A percentile compares a stretch with the other conserved stretches of the same genome.
These are phyloP conservation scores for Pomatostomus ruficeps DNA, from an alignment of 2,113 vertebrate genomes.

Conservation along the genomic window DNA sequence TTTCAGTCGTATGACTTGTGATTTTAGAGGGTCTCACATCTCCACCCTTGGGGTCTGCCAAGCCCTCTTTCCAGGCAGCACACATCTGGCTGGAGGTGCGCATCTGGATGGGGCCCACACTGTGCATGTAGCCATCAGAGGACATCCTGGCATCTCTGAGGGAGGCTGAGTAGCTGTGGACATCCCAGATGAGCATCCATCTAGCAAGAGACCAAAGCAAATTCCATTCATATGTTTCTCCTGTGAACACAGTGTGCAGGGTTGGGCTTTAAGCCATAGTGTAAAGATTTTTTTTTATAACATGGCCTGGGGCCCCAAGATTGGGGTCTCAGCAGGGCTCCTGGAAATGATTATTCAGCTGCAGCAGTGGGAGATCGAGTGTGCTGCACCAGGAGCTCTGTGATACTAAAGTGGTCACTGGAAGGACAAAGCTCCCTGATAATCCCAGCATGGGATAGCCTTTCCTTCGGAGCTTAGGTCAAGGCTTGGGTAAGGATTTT, in stretches of 20 bases:
- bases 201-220: neutral
- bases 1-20: accelerated
- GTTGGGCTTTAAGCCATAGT: neutral
- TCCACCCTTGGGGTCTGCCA: neutral
- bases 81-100: neutral
- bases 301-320: neutral
- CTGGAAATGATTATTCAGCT: neutral
- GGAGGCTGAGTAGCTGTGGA: neutral
- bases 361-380: neutral
- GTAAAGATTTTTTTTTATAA: neutral
- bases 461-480: neutral
- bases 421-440: neutral
- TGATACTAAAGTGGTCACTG: neutral
- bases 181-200: neutral
- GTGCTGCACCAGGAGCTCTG: neutral
- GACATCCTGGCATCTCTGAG: neutral
- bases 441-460: neutral
- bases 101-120: neutral
- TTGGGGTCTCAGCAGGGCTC: neutral
- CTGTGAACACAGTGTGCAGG: neutral
- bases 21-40: neutral
- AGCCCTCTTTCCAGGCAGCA: neutral
- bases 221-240: neutral
- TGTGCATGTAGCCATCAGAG: neutral
- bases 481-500: neutral